Evolutionary conservation across 1,140 invertebrate species (phyloP).

Genomic region (Penaeus chinensis): DNA sequence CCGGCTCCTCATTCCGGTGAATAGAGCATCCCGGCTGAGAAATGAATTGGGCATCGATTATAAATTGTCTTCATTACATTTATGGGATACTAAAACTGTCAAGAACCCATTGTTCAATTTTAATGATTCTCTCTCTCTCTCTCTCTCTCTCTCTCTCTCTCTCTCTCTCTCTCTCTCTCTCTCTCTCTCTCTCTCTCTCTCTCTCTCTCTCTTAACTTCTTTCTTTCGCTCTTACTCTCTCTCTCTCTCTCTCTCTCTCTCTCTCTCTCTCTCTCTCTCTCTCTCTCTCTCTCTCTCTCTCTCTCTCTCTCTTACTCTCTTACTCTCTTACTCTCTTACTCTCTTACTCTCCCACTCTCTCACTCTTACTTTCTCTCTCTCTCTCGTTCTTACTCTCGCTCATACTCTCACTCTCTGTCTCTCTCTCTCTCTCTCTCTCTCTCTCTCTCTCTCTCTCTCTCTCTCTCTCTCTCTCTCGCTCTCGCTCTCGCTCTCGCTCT

Average conservation of each 20-base stretch:
- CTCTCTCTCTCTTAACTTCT: neutral
- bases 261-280: neutral
- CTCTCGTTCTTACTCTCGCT: neutral
- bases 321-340: no score
- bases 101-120: conserved; percentile 39
- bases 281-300: neutral
- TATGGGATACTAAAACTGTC: conserved; percentile 49
- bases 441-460: conserved; percentile 3
- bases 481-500: neutral
- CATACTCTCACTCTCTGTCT: neutral
- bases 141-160: conserved; percentile 26
- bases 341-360: no score
- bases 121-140: neutral
- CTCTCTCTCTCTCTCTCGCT: conserved; percentile 4
- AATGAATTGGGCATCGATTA: conserved; percentile 46
- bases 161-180: conserved; percentile 10
- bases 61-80: conserved; percentile 55
- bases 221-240: neutral
- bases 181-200: neutral
- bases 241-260: neutral
- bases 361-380: neutral
- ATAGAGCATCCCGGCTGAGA: neutral
- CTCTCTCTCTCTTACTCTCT: neutral
- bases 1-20: neutral
- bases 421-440: neutral